Conservation (phyloP, 2,113 vertebrate species). For the Macrotis lagotis region DNA sequence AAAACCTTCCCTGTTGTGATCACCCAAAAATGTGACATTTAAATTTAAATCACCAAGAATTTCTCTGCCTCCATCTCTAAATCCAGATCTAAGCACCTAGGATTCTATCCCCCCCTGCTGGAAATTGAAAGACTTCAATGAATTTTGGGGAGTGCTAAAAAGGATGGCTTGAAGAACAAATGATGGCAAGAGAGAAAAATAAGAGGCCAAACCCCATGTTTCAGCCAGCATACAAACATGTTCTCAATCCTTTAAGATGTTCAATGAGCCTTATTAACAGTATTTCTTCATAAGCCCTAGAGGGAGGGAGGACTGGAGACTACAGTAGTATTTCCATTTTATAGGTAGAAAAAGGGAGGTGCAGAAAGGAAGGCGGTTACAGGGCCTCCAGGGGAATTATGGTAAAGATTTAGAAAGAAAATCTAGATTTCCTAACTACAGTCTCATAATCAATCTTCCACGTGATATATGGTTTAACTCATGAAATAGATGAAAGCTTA, state of each 20-base stretch:
- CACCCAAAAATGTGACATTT: background rate
- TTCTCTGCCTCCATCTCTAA: background rate
- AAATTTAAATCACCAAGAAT: background rate
- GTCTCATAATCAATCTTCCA: background rate
- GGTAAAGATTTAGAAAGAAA: background rate
- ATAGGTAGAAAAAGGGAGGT: background rate
- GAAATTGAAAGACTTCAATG: background rate
- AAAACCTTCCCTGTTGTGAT: background rate
- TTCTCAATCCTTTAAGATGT: background rate
- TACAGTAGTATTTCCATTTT: fast-evolving
- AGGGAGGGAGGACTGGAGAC: background rate
- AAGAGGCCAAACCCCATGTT: background rate
- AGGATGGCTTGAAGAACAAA: background rate
- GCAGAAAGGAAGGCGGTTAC: background rate
- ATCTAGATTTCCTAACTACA: background rate
- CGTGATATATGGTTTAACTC: fast-evolving
- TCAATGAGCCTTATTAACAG: background rate
- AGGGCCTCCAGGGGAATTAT: background rate
- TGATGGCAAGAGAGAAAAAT: background rate
- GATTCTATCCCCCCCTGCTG: background rate
- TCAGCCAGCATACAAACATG: background rate
- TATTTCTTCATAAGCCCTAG: background rate
- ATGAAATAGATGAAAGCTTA: background rate
- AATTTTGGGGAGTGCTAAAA: background rate
- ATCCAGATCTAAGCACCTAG: background rate